A percentile compares a stretch with the other conserved stretches of the same genome.
Conservation (phyloP, 1,140 invertebrate genomes). For the Xylocopa sonorina region DNA sequence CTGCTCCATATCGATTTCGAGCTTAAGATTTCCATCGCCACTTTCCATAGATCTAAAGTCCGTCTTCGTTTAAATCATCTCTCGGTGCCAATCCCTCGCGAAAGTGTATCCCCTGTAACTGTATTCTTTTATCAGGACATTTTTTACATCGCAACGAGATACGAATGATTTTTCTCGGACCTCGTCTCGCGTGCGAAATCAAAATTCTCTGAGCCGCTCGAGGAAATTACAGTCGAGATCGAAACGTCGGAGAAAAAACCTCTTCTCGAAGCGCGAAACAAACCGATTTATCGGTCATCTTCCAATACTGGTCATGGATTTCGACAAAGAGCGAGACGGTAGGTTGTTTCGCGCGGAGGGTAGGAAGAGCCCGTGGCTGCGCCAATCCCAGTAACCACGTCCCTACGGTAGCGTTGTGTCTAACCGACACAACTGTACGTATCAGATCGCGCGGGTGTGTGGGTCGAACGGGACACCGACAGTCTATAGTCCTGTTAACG, state of each 20-base stretch:
- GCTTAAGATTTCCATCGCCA: not conserved
- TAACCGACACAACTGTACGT: not conserved
- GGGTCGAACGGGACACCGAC: not conserved
- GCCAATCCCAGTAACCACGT: slow-evolving; percentile 63
- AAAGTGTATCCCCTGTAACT: not conserved
- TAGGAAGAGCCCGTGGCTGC: slow-evolving; percentile 63
- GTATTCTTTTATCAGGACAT: not conserved
- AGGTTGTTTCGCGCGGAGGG: slow-evolving; percentile 61
- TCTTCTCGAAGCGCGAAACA: slow-evolving; percentile 16
- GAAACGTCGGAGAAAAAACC: not conserved
- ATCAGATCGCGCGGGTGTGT: not conserved
- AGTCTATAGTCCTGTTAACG: slow-evolving; percentile 53
- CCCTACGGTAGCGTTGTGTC: slow-evolving; percentile 39
- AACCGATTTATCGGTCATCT: slow-evolving; percentile 62
- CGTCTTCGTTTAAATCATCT: not conserved
- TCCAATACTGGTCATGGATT: slow-evolving; percentile 60
- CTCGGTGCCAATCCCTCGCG: not conserved
- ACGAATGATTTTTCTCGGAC: too few relatives aligned
- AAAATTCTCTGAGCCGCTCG: too few relatives aligned
- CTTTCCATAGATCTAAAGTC: not conserved
- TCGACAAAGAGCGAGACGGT: slow-evolving; percentile 58
- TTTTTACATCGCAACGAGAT: too few relatives aligned
- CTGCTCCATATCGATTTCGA: not conserved
- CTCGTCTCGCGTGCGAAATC: too few relatives aligned
- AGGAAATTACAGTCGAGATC: not conserved